Evolutionary conservation across 2,113 vertebrate genomes (phyloP), one percentile per base, ranked within the genome.

Genomic region (Sialia sialis): DNA sequence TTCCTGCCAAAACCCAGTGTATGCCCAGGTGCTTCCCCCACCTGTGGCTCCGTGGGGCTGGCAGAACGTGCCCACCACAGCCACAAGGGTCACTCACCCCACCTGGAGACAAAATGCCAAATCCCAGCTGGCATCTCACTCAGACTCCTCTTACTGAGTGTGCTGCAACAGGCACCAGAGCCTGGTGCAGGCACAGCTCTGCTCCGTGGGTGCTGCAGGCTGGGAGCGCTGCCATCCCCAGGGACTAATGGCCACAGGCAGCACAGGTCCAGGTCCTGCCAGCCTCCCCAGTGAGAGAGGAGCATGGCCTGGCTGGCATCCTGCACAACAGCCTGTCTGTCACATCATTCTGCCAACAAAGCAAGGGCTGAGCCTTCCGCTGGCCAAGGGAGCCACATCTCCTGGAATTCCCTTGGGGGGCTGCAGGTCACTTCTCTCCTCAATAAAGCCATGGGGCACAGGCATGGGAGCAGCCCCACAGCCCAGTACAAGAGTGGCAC

Each of bases 31-130:
- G 29, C 55, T 48, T 66, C 51, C 77, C 66, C 16, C 26, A 6
- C 2, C 49, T 10, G 26, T 51, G 18, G 67, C 54, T 70, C 75
- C 0, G 0, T 6, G 36, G 25, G 64, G 36, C 73, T 5, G 10
- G 68, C 17, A 63, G 52, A 52, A 2, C 0, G 0, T 0, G 11
- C 59, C 0, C 4, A 20, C n/a, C 0, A 0, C 60, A 38, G 64
- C 43, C 67, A 21, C 39, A 11, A 51, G 79, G 82, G 88, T 72
- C 82, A 19, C 52, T 67, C 52, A 30, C 43, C 56, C 27, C 17
- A 10, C 62, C n/a, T 16, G 16, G 21, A 59, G 44, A 48, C 4
- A 63, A 82, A 93, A 90, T 48, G 19, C 36, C 62, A 60, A 27
- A 82, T 76, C 62, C 19, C 44, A 56, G n/a, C 55, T 85, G 90